These are phyloP conservation scores for Spisula subtruncata DNA, from an alignment of 2,888 invertebrate genomes.

Conservation along the genomic window DNA sequence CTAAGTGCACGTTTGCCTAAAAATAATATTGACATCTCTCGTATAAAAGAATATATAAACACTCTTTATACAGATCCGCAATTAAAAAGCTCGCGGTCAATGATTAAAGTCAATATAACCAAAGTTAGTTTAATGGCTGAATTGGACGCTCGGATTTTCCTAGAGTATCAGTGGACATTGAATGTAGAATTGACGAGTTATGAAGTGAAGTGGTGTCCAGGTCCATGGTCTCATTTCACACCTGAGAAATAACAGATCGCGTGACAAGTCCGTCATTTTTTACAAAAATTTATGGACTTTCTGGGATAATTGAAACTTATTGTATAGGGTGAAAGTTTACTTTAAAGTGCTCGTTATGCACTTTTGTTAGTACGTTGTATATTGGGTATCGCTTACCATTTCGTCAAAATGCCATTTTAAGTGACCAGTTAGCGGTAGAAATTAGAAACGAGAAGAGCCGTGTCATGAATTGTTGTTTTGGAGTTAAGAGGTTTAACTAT, in stretches of 20 bases:
- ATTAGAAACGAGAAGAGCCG: too few species aligned
- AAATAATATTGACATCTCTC: constrained; percentile 37
- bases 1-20: not conserved
- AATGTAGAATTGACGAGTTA: not conserved
- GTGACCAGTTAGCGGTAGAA: not conserved
- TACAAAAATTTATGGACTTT: not conserved
- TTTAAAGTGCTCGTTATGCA: not conserved
- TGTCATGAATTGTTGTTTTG: too few species aligned
- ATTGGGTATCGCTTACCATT: not conserved
- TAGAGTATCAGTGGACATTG: not conserved
- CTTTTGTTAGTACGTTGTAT: too few species aligned
- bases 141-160: not conserved
- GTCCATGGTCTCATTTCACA: not conserved
- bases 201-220: not conserved
- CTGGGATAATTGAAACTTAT: not conserved
- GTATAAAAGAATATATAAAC: constrained; percentile 37
- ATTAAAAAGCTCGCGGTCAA: constrained; percentile 40
- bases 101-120: constrained; percentile 33
- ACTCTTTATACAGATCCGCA: constrained; percentile 17
- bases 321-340: not conserved
- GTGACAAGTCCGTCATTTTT: not conserved
- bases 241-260: not conserved
- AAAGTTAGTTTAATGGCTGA: constrained; percentile 1
- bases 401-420: not conserved
- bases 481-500: too few species aligned